These are phyloP conservation scores for Platichthys stellatus DNA, from an alignment of 2,113 vertebrate genomes.

Conservation along the genomic window DNA sequence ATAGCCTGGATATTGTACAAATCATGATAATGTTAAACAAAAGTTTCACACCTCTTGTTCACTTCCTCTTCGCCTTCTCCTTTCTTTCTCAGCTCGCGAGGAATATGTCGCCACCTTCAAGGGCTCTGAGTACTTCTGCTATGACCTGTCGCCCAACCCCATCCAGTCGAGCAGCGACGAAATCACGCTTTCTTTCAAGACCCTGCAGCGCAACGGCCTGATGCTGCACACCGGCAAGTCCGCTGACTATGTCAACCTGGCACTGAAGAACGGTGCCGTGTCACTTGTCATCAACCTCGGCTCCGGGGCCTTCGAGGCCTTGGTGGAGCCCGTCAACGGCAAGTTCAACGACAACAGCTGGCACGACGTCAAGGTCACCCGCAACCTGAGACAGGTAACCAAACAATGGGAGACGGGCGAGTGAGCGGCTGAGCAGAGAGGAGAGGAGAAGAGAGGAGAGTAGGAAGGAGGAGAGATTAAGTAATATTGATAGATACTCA, in stretches of 20 bases:
- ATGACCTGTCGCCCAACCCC: slow-evolving; percentile 97
- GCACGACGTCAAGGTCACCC: slow-evolving; percentile 99
- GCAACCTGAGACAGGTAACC: slow-evolving; percentile 99
- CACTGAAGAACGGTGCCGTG: slow-evolving; percentile 98
- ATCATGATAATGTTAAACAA: slow-evolving; percentile 54
- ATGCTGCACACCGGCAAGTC: slow-evolving; percentile 99
- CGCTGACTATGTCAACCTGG: slow-evolving; percentile 99
- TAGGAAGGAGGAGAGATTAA: neutral
- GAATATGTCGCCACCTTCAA: slow-evolving; percentile 99
- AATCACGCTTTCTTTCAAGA: slow-evolving; percentile 99
- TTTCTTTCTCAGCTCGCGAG: slow-evolving; percentile 89
- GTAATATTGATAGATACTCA: neutral
- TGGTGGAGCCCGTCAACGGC: slow-evolving; percentile 99
- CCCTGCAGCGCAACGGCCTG: slow-evolving; percentile 98
- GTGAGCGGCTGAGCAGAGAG: slow-evolving; percentile 42
- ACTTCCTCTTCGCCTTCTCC: slow-evolving; percentile 12
- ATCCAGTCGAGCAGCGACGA: slow-evolving; percentile 99
- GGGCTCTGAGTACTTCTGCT: slow-evolving; percentile 99
- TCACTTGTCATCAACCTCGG: slow-evolving; percentile 99
- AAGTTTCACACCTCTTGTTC: slow-evolving; percentile 11
- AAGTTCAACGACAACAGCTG: slow-evolving; percentile 99
- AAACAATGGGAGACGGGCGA: slow-evolving; percentile 86
- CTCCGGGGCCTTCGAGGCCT: slow-evolving; percentile 98
- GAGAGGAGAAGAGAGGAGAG: slow-evolving; percentile 22
- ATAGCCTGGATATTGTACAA: slow-evolving; percentile 41